These are phyloP conservation scores for Drosophila eohydei DNA, from an alignment of 2,888 invertebrate species.

Conservation along the genomic window DNA sequence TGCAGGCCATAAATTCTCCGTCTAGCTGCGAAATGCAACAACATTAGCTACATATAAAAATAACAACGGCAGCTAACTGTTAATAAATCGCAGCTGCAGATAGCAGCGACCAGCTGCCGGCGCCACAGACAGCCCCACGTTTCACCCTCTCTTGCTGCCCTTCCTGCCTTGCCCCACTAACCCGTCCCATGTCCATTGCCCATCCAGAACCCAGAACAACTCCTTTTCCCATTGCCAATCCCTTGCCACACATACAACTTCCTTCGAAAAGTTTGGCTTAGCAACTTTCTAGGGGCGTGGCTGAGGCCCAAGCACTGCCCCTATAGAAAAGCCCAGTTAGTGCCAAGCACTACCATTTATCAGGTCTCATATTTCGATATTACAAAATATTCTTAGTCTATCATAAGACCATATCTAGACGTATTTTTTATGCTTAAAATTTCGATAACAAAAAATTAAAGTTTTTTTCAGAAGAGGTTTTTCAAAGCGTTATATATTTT, in stretches of 20 bases:
- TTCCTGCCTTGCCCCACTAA: not conserved
- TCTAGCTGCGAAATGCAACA: conserved; percentile 70
- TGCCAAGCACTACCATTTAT: conserved; percentile 12
- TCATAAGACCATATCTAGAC: too few relatives aligned
- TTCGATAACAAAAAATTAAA: too few relatives aligned
- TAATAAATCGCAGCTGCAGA: conserved; percentile 78
- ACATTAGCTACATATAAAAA: conserved; percentile 32
- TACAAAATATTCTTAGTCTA: not conserved
- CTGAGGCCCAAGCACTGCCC: conserved; percentile 29
- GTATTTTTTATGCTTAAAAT: too few relatives aligned
- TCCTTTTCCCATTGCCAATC: not conserved
- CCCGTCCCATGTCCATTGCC: conserved; percentile 3
- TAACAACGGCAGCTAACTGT: conserved; percentile 74
- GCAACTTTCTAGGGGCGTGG: conserved; percentile 59
- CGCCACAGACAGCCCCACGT: conserved; percentile 60
- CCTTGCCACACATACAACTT: conserved; percentile 8
- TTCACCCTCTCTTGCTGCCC: conserved; percentile 6
- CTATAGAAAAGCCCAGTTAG: conserved; percentile 12
- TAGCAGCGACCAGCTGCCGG: conserved; percentile 69
- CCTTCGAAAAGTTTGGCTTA: conserved; percentile 44
- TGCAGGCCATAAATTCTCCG: conserved; percentile 83
- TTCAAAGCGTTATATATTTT: too few relatives aligned
- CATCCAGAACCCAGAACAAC: conserved; percentile 4
- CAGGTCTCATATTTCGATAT: not conserved
- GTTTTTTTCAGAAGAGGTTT: too few relatives aligned